phyloP scores from a whole-genome alignment of 37 sponge, comb jelly and placozoan species.

The Spongilla lacustris region DNA sequence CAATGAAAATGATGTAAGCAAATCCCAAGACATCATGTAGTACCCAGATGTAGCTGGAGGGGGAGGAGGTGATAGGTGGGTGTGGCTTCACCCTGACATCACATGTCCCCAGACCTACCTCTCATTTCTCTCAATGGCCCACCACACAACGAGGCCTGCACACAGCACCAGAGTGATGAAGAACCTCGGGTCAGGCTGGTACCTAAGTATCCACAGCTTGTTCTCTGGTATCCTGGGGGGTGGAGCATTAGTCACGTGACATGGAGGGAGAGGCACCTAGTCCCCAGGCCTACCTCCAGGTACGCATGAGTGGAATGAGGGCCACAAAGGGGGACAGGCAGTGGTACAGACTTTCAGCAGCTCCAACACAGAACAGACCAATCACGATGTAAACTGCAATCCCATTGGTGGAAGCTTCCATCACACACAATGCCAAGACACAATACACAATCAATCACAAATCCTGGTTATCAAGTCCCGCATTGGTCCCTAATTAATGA shows the following conservation, averaged over 20 bases:
- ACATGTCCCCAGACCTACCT: neutral
- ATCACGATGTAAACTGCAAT: slow-evolving; percentile 80
- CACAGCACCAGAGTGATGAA: slow-evolving; percentile 51
- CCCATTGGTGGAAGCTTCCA: neutral
- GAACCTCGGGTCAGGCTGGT: slow-evolving; percentile 81
- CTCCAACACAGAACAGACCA: slow-evolving; percentile 61
- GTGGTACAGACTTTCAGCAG: slow-evolving; percentile 53
- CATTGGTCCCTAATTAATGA: no score
- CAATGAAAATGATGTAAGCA: slow-evolving; percentile 30
- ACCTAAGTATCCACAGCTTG: slow-evolving; percentile 51
- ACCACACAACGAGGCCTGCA: slow-evolving; percentile 67
- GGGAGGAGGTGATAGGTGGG: neutral
- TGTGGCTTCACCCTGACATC: no score
- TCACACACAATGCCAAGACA: slow-evolving; percentile 63
- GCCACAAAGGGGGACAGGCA: slow-evolving; percentile 50
- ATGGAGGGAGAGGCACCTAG: neutral
- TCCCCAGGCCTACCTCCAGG: slow-evolving; percentile 3
- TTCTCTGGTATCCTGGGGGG: slow-evolving; percentile 39
- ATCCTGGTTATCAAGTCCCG: slow-evolving; percentile 64
- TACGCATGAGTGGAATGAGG: neutral
- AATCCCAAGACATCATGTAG: slow-evolving; percentile 67
- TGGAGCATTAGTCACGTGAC: slow-evolving; percentile 2
- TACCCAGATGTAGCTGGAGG: slow-evolving; percentile 50
- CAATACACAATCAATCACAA: no score
- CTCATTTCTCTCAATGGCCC: slow-evolving; percentile 69